phyloP scores from a whole-genome alignment of 1,140 invertebrate species.

The Lepeophtheirus salmonis region DNA sequence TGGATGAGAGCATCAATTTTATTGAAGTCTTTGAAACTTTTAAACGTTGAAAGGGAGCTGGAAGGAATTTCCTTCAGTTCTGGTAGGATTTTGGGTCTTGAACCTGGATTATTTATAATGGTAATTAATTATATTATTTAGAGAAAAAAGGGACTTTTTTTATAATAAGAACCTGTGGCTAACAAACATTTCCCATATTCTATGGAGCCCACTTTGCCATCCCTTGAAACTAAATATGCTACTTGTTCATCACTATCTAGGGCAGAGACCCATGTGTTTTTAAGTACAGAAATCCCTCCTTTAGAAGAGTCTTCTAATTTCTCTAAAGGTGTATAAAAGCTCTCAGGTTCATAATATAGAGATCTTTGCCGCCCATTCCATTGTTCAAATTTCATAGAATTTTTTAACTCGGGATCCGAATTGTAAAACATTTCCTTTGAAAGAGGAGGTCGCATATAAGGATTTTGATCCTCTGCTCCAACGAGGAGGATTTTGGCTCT shows the following conservation, averaged over 20 bases:
- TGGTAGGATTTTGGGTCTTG: conserved; percentile 27
- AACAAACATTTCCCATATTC: conserved; percentile 73
- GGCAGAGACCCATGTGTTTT: conserved; percentile 49
- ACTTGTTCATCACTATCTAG: conserved; percentile 47
- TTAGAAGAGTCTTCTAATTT: conserved; percentile 37
- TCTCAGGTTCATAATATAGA: conserved; percentile 63
- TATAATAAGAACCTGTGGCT: conserved; percentile 77
- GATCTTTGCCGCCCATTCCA: conserved; percentile 71
- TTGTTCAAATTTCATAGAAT: conserved; percentile 54
- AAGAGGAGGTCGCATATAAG: conserved; percentile 78
- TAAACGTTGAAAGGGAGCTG: conserved; percentile 33
- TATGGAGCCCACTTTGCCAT: conserved; percentile 43
- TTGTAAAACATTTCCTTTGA: conserved; percentile 69
- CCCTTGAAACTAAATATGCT: conserved; percentile 42
- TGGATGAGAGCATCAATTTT: conserved; percentile 26
- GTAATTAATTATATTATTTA: too few species aligned
- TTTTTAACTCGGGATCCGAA: conserved; percentile 34
- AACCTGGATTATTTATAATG: too few species aligned
- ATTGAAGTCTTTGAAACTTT: conserved; percentile 32
- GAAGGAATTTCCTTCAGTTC: conserved; percentile 22
- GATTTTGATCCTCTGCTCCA: conserved; percentile 48
- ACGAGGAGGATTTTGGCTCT: conserved; percentile 48
- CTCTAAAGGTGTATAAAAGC: conserved; percentile 43
- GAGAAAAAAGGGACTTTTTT: too few species aligned
- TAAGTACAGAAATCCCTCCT: conserved; percentile 57